These are phyloP conservation scores for Butorides virescens DNA, from an alignment of 2,113 vertebrate species.

Conservation along the genomic window DNA sequence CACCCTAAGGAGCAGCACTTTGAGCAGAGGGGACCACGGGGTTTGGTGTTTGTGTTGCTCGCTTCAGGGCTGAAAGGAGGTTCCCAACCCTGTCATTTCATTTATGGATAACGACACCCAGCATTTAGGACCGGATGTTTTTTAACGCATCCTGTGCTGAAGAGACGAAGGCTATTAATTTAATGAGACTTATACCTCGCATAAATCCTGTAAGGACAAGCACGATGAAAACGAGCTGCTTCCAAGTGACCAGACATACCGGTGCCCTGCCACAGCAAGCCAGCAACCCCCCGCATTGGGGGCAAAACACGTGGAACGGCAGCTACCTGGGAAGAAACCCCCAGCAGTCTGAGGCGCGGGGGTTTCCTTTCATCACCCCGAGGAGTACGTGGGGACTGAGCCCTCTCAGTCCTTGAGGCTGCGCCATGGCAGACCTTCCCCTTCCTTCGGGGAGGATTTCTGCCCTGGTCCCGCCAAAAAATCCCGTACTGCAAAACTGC, in stretches of 20 bases:
- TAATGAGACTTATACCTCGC: background rate
- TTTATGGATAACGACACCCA: background rate
- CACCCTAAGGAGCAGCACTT: background rate
- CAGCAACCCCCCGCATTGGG: too few relatives aligned
- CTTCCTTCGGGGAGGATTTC: background rate
- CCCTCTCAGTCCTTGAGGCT: background rate
- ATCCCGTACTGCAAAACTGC: background rate
- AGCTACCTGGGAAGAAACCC: background rate
- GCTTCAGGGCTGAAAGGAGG: conserved; percentile 2
- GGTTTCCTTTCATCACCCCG: background rate
- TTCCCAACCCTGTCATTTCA: background rate
- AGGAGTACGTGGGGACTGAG: background rate
- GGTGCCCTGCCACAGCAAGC: background rate
- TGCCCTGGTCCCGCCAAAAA: background rate
- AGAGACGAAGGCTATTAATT: conserved; percentile 28
- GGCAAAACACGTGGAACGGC: background rate
- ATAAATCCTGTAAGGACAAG: conserved; percentile 29
- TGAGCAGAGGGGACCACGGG: background rate
- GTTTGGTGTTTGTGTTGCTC: background rate
- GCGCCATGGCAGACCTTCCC: background rate
- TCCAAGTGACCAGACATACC: background rate
- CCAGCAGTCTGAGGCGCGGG: background rate
- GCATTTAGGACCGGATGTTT: background rate
- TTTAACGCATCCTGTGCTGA: background rate
- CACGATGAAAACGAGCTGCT: background rate